These are phyloP conservation scores for Crematogaster levior DNA, from an alignment of 2,888 invertebrate species.

Conservation along the genomic window DNA sequence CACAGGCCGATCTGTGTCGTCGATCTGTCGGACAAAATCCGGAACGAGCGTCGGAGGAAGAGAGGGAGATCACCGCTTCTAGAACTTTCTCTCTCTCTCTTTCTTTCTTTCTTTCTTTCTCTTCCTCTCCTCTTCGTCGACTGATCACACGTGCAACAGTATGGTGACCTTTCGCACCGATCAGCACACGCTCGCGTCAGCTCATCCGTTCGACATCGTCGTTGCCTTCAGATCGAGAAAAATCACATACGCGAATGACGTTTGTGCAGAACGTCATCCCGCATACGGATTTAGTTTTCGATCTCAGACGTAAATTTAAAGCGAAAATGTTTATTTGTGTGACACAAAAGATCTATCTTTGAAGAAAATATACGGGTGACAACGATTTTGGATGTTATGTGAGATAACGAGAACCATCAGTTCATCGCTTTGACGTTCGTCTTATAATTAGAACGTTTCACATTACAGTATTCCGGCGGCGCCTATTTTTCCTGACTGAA, in stretches of 20 bases:
- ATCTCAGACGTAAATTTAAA: background rate
- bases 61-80: background rate
- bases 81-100: constrained; percentile 1
- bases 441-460: background rate
- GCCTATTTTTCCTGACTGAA: background rate
- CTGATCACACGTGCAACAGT: constrained; percentile 47
- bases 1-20: constrained; percentile 44
- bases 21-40: constrained; percentile 44
- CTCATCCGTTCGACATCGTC: constrained; percentile 2
- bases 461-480: background rate
- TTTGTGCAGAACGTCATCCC: background rate
- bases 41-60: constrained; percentile 21
- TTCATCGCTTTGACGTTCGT: background rate
- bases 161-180: constrained; percentile 43
- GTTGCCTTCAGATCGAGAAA: constrained; percentile 32
- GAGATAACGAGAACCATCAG: background rate
- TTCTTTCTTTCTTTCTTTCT: background rate
- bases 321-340: background rate
- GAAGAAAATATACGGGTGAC: background rate
- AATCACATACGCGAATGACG: constrained; percentile 6
- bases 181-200: constrained; percentile 20
- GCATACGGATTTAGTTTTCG: background rate
- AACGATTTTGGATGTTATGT: background rate
- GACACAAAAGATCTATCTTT: background rate
- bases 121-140: background rate